Conservation (phyloP, 2,888 invertebrate species). For the Thyatira batis region DNA sequence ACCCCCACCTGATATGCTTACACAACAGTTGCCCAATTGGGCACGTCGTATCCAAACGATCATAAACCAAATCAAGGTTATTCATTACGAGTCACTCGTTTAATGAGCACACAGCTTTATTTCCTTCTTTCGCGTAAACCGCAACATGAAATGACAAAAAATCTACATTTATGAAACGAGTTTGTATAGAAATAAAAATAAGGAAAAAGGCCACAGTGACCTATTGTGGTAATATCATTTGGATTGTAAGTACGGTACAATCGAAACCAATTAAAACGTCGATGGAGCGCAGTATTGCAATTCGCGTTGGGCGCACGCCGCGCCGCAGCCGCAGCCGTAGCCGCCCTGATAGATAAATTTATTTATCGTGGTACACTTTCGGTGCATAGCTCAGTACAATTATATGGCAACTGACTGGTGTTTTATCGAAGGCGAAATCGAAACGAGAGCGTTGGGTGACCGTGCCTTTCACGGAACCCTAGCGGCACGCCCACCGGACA, state of each 20-base stretch:
- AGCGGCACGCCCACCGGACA: conserved; percentile 54
- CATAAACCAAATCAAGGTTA: conserved; percentile 53
- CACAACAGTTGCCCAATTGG: conserved; percentile 50
- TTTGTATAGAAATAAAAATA: conserved; percentile 19
- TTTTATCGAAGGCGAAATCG: conserved; percentile 68
- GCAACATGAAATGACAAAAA: conserved; percentile 11
- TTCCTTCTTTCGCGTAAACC: conserved; percentile 29
- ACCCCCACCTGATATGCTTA: conserved; percentile 47
- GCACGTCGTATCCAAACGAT: conserved; percentile 36
- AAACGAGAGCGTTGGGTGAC: conserved; percentile 45
- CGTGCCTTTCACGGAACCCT: conserved; percentile 68
- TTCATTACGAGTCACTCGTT: conserved; percentile 46
- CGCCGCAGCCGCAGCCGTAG: conserved; percentile 28
- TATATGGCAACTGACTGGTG: conserved; percentile 40
- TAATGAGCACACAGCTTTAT: conserved; percentile 36
- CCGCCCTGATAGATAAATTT: conserved; percentile 18
- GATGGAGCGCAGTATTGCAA: conserved; percentile 43
- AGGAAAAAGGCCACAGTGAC: conserved; percentile 42
- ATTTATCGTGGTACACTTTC: conserved; percentile 41
- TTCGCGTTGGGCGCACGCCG: conserved; percentile 26
- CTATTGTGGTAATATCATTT: conserved; percentile 47
- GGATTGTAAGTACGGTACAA: conserved; percentile 31
- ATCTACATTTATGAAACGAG: conserved; percentile 10
- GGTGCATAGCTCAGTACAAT: conserved; percentile 48
- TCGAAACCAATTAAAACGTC: conserved; percentile 61